These are phyloP conservation scores for Plestiodon gilberti DNA, from an alignment of 2,113 vertebrate species.

Conservation along the genomic window DNA sequence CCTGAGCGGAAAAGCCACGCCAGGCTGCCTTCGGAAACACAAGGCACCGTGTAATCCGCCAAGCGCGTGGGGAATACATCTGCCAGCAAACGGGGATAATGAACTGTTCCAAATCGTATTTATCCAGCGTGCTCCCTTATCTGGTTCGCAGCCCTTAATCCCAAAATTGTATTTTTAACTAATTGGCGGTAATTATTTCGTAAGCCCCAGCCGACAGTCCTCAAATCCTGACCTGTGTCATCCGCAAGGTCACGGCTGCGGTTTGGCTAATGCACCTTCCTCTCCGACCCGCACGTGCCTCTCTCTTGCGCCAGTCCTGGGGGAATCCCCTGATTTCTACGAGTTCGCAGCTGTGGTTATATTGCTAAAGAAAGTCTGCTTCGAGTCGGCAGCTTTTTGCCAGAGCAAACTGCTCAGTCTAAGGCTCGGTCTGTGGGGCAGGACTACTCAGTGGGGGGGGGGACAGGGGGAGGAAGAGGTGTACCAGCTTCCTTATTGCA, in stretches of 20 bases:
- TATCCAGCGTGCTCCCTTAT: background rate
- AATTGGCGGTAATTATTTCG: slow-evolving; percentile 18
- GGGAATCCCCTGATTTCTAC: too few species aligned
- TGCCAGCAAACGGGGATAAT: slow-evolving; percentile 5
- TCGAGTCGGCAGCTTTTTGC: background rate
- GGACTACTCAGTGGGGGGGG: background rate
- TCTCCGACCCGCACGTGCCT: rapidly evolving
- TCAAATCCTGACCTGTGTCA: background rate
- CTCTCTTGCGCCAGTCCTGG: background rate
- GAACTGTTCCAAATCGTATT: background rate
- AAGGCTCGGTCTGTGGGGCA: background rate
- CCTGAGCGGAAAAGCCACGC: background rate
- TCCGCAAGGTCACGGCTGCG: background rate
- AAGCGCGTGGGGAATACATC: background rate
- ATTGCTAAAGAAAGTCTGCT: background rate
- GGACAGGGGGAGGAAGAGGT: too few species aligned
- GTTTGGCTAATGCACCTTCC: background rate
- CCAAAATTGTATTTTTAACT: slow-evolving; percentile 1
- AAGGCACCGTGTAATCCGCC: background rate
- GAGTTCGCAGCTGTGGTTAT: too few species aligned
- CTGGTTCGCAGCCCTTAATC: slow-evolving; percentile 12
- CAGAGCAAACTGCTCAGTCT: background rate
- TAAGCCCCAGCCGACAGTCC: background rate
- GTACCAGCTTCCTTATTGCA: too few species aligned
- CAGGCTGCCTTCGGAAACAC: background rate